Evolutionary conservation across 2,113 vertebrate species (phyloP).

Genomic region (Tympanuchus pallidicinctus): DNA sequence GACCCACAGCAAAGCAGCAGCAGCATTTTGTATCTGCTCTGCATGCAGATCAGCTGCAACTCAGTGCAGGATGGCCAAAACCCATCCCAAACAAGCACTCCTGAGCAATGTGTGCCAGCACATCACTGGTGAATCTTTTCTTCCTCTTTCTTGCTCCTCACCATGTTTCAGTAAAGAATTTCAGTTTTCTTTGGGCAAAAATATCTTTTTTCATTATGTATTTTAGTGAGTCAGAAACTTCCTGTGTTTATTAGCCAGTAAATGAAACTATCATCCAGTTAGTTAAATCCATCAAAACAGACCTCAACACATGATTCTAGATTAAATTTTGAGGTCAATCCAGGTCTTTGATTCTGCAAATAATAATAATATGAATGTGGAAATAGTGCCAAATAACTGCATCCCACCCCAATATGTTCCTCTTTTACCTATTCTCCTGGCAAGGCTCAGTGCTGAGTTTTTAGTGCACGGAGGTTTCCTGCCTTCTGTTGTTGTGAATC

Average conservation of each 20-base stretch:
- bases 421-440: not conserved
- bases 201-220: not conserved
- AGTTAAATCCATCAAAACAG: not conserved
- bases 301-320: not conserved
- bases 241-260: not conserved
- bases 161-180: not conserved
- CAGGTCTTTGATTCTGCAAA: not conserved
- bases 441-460: not conserved
- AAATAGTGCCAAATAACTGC: not conserved
- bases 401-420: not conserved
- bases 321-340: not conserved
- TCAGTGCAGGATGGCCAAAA: not conserved
- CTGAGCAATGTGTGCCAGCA: not conserved
- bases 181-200: not conserved
- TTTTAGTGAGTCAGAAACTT: not conserved
- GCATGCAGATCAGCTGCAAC: not conserved
- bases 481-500: not conserved
- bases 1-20: not conserved
- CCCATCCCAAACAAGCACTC: rapidly evolving
- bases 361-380: not conserved
- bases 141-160: not conserved
- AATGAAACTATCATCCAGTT: not conserved
- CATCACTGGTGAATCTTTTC: not conserved
- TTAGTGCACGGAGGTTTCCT: not conserved
- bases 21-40: rapidly evolving